Conservation (phyloP, 2,797 vertebrate species). For the Halcyon chelicuti region DNA sequence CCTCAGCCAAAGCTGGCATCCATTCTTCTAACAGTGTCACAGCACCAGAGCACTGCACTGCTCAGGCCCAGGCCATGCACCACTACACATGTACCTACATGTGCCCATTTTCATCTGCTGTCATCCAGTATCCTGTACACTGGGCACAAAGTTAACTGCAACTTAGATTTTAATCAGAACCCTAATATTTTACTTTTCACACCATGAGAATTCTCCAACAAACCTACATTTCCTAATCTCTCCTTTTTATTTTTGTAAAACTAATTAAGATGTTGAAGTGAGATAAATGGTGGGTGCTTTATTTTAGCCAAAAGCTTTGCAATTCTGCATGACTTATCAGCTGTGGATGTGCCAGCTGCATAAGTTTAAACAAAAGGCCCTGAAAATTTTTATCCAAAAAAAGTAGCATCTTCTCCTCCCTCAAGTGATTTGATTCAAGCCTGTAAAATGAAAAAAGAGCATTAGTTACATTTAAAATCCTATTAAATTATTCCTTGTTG, state of each 20-base stretch:
- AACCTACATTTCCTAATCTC: neutral
- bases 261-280: constrained; percentile 46
- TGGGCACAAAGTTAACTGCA: neutral
- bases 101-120: neutral
- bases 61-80: neutral
- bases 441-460: neutral
- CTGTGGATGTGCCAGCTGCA: constrained; percentile 50
- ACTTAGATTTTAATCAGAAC: neutral
- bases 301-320: constrained; percentile 6
- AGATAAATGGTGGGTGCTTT: neutral
- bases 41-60: neutral
- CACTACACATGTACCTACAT: neutral
- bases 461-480: constrained; percentile 18
- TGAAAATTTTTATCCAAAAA: constrained; percentile 8
- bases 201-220: neutral
- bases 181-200: neutral
- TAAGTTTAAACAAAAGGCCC: constrained; percentile 15
- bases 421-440: neutral
- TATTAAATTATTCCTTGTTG: constrained; percentile 39
- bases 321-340: constrained; percentile 44
- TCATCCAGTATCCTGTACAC: neutral
- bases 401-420: neutral
- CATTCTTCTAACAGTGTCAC: neutral
- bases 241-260: constrained; percentile 34
- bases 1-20: neutral